phyloP scores from a whole-genome alignment of 2,113 vertebrate genomes.

The Mobula birostris region DNA sequence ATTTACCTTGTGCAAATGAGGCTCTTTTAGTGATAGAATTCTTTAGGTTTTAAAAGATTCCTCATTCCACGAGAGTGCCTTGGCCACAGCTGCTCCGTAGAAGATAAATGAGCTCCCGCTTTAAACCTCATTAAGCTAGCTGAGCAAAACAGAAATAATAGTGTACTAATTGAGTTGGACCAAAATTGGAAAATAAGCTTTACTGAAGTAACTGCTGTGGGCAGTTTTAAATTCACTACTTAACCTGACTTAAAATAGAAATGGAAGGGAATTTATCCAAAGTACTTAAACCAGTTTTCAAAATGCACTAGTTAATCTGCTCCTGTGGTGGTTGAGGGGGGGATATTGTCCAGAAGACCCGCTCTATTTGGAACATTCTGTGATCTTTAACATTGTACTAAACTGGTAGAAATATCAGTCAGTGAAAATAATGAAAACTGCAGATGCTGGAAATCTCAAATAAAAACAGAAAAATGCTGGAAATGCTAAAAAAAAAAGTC shows the following conservation, averaged over 20 bases:
- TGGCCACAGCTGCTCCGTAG: background rate
- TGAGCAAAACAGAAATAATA: background rate
- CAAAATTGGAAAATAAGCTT: background rate
- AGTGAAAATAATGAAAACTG: too few species aligned
- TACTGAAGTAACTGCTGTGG: background rate
- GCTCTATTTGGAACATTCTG: background rate
- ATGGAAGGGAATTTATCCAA: background rate
- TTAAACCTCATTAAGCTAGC: conserved; percentile 15
- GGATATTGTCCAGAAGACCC: background rate
- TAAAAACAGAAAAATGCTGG: too few species aligned
- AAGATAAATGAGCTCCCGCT: background rate
- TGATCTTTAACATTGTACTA: background rate
- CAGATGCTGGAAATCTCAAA: too few species aligned
- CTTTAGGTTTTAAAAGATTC: background rate
- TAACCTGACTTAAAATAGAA: background rate
- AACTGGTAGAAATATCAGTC: background rate
- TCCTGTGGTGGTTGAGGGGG: background rate
- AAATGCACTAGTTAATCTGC: background rate
- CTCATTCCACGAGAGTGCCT: background rate
- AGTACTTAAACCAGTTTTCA: background rate
- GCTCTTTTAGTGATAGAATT: background rate
- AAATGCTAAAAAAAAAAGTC: too few species aligned
- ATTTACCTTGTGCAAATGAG: background rate
- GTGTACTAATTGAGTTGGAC: background rate
- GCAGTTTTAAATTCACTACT: background rate